Base-by-base conservation (phyloP, 2,797 vertebrate genomes). In the Hydrophis major region DNA sequence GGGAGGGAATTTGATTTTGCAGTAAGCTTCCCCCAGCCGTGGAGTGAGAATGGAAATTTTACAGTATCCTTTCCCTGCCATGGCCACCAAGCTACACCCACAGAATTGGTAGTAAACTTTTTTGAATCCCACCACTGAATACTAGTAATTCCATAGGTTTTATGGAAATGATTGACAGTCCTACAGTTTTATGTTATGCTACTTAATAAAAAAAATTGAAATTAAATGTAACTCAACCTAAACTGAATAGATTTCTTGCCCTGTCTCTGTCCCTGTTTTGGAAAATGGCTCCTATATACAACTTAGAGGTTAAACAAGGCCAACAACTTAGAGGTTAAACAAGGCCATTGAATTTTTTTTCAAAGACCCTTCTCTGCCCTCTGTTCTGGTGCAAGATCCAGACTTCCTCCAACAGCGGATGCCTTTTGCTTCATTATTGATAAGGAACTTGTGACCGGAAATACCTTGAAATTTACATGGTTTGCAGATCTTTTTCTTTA, bases 401-500 rank as follows among this genome's bases (percentile, higher is more conserved):
- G 18, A 78, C 7, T 42, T 37, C 4, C 8, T 78, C 37, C 32
- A 78, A 42, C 18, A 78, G 18, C 42, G 37, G 20, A 78, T 42
- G 20, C 20, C 7, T 78, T 78, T 83, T 25, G 74, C 37, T 47
- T 83, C 61, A 27, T 50, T 32, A 61, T 2, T 28, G 47, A 32
- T 56, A 13, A 91, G 55, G 60, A 66, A 50, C 59, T 66, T 66
- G 42, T 87, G 28, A 88, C 59, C 11, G 61, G 18, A 53, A 56
- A 37, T 91, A 94, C 10, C 4, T 4, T 95, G 47, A 74, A 94
- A 95, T 47, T 25, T 83, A 20, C 42, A 83, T 47, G 37, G 47
- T 88, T 57, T 88, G 4, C 12, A 93, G 94, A 92, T 94, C 94
- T 93, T 83, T 92, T 93, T 94, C 91, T 6, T 93, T 88, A 42